Conservation (phyloP, 2,113 vertebrate genomes). For the Colinus virginianus region DNA sequence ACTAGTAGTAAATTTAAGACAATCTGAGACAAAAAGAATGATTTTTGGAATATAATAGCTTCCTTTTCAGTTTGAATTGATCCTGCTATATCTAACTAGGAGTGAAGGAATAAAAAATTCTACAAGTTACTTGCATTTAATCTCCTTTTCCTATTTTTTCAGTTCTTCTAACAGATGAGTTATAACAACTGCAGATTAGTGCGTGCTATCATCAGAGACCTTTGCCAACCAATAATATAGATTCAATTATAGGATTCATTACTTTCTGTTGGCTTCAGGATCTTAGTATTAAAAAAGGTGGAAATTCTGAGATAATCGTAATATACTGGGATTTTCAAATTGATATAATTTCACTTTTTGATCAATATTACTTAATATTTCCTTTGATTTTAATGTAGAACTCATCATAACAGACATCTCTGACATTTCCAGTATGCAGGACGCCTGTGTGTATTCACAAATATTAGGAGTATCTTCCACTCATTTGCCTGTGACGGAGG, state of each 20-base stretch:
- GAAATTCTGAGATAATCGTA: neutral
- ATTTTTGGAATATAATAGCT: neutral
- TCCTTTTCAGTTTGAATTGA: neutral
- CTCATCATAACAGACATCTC: neutral
- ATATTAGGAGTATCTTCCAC: neutral
- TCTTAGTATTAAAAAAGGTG: rapidly evolving
- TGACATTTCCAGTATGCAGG: rapidly evolving
- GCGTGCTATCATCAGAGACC: neutral
- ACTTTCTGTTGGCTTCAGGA: neutral
- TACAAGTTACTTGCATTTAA: neutral
- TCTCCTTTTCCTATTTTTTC: neutral
- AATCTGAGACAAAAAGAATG: neutral
- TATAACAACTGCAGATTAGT: neutral
- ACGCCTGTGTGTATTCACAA: neutral
- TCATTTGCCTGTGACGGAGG: neutral
- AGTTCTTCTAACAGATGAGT: neutral
- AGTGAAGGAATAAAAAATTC: neutral
- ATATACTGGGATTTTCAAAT: neutral
- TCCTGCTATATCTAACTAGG: neutral
- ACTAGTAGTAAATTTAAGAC: neutral
- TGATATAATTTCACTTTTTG: neutral
- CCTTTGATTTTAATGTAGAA: neutral
- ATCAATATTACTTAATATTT: neutral
- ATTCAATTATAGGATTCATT: neutral
- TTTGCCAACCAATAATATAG: neutral